Evolutionary conservation across 2,797 vertebrate species (phyloP).

Genomic region (Spinibarbus caldwelli): DNA sequence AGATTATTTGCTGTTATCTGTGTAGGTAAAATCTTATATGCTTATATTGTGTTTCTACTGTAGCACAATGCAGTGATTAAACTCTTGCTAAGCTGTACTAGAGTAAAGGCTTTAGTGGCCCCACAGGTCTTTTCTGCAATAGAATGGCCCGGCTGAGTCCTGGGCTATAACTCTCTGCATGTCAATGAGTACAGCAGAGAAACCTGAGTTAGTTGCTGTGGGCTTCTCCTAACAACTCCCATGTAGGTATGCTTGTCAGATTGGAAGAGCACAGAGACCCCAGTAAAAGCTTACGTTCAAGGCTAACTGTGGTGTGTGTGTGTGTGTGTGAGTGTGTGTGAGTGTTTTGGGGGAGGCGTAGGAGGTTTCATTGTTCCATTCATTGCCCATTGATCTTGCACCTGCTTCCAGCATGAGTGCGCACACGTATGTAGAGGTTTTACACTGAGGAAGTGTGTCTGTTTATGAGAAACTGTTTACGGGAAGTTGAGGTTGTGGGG

Average conservation of each 20-base stretch:
- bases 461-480: constrained; percentile 38
- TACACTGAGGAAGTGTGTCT: constrained; percentile 68
- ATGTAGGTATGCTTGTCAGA: constrained; percentile 26
- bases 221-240: not conserved
- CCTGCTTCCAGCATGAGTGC: constrained; percentile 68
- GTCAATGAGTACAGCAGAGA: constrained; percentile 30
- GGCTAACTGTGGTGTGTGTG: constrained; percentile 26
- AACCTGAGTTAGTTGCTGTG: constrained; percentile 4
- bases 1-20: not conserved
- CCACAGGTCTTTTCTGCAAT: constrained; percentile 18
- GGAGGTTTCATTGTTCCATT: constrained; percentile 66
- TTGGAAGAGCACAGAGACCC: constrained; percentile 2
- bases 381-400: constrained; percentile 74
- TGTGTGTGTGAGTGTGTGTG: not conserved
- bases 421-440: constrained; percentile 59
- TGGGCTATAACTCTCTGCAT: constrained; percentile 34
- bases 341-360: constrained; percentile 12
- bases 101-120: constrained; percentile 32
- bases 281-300: constrained; percentile 17
- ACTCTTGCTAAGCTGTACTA: constrained; percentile 58
- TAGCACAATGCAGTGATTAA: constrained; percentile 8
- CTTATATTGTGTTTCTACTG: not conserved
- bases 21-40: constrained; percentile 7
- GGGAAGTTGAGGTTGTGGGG: constrained; percentile 53
- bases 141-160: not conserved